phyloP scores from a whole-genome alignment of 2,888 invertebrate genomes.

The Ectobius pallidus region DNA sequence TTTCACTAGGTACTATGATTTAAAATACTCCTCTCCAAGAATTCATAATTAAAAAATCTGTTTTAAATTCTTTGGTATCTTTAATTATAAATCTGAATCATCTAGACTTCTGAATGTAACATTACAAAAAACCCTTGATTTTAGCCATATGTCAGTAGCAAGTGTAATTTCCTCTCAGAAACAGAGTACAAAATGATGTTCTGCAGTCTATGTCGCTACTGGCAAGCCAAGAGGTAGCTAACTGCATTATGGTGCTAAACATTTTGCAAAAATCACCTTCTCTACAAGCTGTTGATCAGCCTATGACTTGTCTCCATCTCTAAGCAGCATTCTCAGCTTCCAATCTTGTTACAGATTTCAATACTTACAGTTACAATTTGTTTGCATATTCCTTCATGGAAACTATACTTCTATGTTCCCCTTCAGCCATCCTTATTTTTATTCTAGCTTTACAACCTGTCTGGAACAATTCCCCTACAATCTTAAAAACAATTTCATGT shows the following conservation, averaged over 20 bases:
- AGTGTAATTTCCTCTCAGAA: neutral
- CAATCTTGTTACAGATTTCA: neutral
- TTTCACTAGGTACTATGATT: too few species aligned
- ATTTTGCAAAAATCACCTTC: too few species aligned
- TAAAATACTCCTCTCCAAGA: too few species aligned
- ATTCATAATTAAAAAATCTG: too few species aligned
- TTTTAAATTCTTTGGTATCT: too few species aligned
- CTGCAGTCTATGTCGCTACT: neutral
- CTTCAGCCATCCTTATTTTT: neutral
- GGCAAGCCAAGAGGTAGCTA: neutral
- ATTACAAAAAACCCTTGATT: too few species aligned
- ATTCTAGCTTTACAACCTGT: neutral
- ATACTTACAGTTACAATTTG: neutral
- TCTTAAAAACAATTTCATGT: conserved; percentile 3
- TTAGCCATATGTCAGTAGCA: neutral
- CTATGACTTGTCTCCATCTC: neutral
- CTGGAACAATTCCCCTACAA: conserved; percentile 22
- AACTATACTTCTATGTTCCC: conserved; percentile 3
- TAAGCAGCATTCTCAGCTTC: neutral
- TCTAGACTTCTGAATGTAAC: too few species aligned
- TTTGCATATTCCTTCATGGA: conserved; percentile 26
- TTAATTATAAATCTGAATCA: too few species aligned
- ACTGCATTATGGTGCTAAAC: neutral
- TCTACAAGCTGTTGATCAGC: too few species aligned
- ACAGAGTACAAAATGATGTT: neutral